phyloP scores from a whole-genome alignment of 2,888 invertebrate species.

The Stenichneumon culpator region DNA sequence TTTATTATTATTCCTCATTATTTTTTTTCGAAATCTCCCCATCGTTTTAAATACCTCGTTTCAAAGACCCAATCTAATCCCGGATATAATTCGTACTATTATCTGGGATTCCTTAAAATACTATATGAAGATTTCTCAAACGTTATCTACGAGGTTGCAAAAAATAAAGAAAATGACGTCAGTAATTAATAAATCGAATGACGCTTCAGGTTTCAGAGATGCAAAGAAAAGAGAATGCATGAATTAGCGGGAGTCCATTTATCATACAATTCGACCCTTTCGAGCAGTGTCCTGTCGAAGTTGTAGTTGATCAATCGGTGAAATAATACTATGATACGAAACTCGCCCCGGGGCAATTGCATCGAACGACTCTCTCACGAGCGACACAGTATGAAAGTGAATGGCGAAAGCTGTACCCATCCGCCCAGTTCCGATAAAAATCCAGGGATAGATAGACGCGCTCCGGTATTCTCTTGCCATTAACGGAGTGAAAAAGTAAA shows the following conservation, averaged over 20 bases:
- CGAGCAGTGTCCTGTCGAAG: background rate
- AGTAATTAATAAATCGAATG: no score
- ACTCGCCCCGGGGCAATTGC: conserved; percentile 19
- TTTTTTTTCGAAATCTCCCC: background rate
- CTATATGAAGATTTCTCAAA: no score
- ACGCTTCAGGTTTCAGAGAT: no score
- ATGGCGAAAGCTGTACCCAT: conserved; percentile 66
- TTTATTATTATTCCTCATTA: background rate
- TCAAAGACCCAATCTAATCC: no score
- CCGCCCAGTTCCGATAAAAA: conserved; percentile 55
- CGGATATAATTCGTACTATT: no score
- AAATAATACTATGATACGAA: conserved; percentile 15
- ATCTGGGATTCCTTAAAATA: no score
- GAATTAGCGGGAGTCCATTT: background rate
- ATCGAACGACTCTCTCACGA: conserved; percentile 47
- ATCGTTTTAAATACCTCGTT: no score
- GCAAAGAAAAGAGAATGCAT: no score
- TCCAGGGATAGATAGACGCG: conserved; percentile 31
- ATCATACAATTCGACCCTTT: background rate
- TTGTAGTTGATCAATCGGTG: background rate
- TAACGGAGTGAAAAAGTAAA: conserved; percentile 54
- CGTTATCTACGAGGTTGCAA: no score
- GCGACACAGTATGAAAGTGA: conserved; percentile 60
- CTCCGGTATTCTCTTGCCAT: conserved; percentile 48
- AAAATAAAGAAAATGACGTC: no score